phyloP scores from a whole-genome alignment of 1,140 invertebrate genomes.

The Ooceraea biroi region DNA sequence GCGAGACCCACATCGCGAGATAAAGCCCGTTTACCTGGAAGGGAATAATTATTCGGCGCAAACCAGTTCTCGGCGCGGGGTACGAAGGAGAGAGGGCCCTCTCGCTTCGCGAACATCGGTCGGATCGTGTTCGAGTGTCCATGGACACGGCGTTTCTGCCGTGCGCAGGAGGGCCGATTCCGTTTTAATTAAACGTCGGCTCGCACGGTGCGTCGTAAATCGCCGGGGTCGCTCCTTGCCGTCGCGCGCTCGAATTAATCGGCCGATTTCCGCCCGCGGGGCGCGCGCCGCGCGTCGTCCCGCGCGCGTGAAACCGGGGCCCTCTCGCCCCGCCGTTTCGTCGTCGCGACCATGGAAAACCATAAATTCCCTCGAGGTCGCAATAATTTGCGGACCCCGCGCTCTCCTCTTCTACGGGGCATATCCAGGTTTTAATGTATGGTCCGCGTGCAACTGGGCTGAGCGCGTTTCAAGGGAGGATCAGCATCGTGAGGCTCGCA shows the following conservation, averaged over 20 bases:
- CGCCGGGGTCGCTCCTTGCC: conserved; percentile 11
- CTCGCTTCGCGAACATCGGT: conserved; percentile 59
- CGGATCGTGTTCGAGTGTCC: conserved; percentile 58
- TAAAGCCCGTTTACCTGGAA: conserved; percentile 72
- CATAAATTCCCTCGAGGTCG: conserved; percentile 15
- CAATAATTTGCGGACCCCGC: neutral
- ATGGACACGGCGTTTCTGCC: conserved; percentile 57
- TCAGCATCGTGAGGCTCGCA: neutral
- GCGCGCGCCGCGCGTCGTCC: conserved; percentile 18
- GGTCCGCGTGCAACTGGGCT: neutral
- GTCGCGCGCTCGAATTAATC: conserved; percentile 51
- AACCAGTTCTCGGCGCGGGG: conserved; percentile 70
- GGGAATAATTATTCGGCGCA: conserved; percentile 73
- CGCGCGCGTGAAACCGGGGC: conserved; percentile 13
- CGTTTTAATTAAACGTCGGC: conserved; percentile 70
- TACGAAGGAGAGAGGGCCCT: conserved; percentile 46
- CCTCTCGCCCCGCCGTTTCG: neutral
- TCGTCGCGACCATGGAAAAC: conserved; percentile 31
- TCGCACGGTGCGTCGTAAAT: conserved; percentile 35
- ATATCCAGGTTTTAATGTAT: neutral
- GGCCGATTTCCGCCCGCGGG: conserved; percentile 34
- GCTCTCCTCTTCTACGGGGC: neutral
- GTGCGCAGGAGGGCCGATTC: conserved; percentile 58
- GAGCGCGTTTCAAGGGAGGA: too few species aligned
- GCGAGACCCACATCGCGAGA: conserved; percentile 65